Conservation (phyloP, 2,113 vertebrate species). For the Bubo scandiacus region DNA sequence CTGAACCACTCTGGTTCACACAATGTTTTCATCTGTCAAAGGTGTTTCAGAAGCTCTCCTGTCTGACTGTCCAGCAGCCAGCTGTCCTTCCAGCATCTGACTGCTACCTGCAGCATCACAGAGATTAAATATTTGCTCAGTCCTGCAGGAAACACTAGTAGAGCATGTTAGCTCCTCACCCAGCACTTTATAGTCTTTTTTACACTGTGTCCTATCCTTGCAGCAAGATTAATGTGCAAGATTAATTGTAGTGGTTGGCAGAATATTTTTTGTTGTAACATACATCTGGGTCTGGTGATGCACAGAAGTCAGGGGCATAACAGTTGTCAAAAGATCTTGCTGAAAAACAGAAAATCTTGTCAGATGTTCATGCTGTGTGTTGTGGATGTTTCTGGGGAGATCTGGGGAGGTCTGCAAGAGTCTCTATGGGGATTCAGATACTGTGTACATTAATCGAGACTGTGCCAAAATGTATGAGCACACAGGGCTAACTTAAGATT, state of each 20-base stretch:
- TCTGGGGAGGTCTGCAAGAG: neutral
- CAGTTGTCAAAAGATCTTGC: neutral
- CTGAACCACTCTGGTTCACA: neutral
- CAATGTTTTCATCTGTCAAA: neutral
- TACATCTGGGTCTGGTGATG: neutral
- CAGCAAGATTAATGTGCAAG: neutral
- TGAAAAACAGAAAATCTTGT: neutral
- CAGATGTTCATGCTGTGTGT: neutral
- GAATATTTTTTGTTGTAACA: neutral
- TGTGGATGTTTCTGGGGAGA: neutral
- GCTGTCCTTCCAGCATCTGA: neutral
- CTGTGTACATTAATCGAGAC: rapidly evolving
- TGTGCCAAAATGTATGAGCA: neutral
- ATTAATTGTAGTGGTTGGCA: rapidly evolving
- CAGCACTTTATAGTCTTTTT: neutral
- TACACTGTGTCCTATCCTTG: neutral
- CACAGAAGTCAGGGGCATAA: neutral
- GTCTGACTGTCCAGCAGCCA: neutral
- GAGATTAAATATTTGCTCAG: neutral
- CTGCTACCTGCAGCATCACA: neutral
- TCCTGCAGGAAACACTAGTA: neutral
- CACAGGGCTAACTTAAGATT: neutral
- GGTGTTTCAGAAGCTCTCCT: neutral
- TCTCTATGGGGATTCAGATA: neutral
- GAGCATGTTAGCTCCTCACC: neutral